phyloP scores from a whole-genome alignment of 1,140 invertebrate species.

The Anagrus nilaparvatae region DNA sequence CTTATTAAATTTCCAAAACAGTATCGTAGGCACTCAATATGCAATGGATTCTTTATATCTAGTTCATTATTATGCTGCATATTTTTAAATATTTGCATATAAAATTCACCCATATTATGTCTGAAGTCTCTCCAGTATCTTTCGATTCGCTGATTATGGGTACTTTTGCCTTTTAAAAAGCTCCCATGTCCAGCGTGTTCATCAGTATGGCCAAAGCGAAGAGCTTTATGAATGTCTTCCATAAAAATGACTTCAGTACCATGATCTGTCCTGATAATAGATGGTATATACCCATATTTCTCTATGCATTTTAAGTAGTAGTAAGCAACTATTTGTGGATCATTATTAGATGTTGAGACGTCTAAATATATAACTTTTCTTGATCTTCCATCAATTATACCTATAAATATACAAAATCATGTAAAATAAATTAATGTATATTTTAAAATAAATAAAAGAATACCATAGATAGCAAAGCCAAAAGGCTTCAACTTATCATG shows the following conservation, averaged over 20 bases:
- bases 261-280: conserved; percentile 1
- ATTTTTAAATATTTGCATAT: background rate
- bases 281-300: no score
- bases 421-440: no score
- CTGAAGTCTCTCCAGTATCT: no score
- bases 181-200: conserved; percentile 1
- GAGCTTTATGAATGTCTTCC: background rate
- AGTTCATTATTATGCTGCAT: background rate
- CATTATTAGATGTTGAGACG: no score
- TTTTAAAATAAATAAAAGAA: no score
- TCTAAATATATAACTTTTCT: conserved; percentile 21
- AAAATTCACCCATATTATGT: no score
- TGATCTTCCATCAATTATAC: conserved; percentile 28
- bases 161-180: conserved; percentile 8
- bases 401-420: no score
- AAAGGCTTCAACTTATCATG: conserved; percentile 28
- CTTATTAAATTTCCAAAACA: background rate
- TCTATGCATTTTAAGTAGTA: no score
- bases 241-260: conserved; percentile 2
- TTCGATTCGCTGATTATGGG: conserved; percentile 4
- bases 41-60: background rate
- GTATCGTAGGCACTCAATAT: background rate
- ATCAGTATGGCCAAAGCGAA: no score
- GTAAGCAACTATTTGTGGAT: no score
- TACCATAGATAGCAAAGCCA: conserved; percentile 23